Percentiles rank a stretch among this genome's conserved stretches.
phyloP scores from a whole-genome alignment of 2,797 vertebrate genomes.

The Knipowitschia caucasica region DNA sequence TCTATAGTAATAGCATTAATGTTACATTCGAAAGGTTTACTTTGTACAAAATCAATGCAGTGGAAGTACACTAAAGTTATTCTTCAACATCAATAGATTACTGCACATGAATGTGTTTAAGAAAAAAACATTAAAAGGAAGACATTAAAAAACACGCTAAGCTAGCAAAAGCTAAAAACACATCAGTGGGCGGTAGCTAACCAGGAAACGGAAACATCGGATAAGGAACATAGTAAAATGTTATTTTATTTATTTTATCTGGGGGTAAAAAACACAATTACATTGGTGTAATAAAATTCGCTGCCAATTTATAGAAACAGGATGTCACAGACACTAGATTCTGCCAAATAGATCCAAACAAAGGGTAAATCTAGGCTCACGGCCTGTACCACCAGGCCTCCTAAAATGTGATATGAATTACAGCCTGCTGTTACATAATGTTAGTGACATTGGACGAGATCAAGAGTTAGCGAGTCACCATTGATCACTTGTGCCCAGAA shows the following conservation, averaged over 20 bases:
- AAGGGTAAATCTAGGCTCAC: constrained; percentile 56
- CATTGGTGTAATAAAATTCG: background rate
- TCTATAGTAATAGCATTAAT: constrained; percentile 48
- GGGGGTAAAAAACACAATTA: constrained; percentile 25
- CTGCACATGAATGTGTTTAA: fast-evolving
- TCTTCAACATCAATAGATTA: background rate
- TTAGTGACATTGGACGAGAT: constrained; percentile 16
- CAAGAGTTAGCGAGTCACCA: background rate
- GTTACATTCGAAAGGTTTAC: constrained; percentile 27
- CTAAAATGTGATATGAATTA: constrained; percentile 44
- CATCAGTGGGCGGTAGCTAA: constrained; percentile 75
- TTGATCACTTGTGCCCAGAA: fast-evolving
- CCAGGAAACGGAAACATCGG: constrained; percentile 80
- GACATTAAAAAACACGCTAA: constrained; percentile 20
- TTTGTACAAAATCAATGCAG: background rate
- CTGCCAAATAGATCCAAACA: constrained; percentile 56
- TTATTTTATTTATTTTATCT: constrained; percentile 36
- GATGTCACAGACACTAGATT: background rate
- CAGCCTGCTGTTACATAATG: constrained; percentile 27
- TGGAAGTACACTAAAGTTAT: background rate
- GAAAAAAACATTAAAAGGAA: background rate
- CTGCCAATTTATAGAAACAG: background rate
- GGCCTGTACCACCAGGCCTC: constrained; percentile 64
- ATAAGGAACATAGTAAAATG: constrained; percentile 44
- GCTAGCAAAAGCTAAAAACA: constrained; percentile 78